Conservation (phyloP, 64 coral and sea anemone species). For the Montipora sp. region DNA sequence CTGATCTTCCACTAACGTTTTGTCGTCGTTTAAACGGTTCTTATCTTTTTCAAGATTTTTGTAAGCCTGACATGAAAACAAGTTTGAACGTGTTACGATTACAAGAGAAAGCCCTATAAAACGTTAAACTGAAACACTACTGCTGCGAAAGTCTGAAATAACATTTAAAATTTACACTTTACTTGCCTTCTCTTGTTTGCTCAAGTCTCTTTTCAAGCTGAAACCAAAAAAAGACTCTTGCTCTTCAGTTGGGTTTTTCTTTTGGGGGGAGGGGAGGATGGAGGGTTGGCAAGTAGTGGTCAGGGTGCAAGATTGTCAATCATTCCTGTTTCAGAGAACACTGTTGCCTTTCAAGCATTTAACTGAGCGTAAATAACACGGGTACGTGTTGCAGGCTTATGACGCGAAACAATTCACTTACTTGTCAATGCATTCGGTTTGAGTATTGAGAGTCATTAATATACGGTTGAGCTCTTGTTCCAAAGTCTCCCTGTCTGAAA, state of each 20-base stretch:
- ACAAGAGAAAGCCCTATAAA: background rate
- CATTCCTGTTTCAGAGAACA: background rate
- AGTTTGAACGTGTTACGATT: background rate
- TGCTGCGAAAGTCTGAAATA: background rate
- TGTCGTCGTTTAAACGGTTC: constrained; percentile 56
- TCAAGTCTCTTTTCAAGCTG: constrained; percentile 79
- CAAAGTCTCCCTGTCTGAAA: constrained; percentile 77
- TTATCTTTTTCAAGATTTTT: constrained; percentile 84
- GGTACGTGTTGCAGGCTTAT: background rate
- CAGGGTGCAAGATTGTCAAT: background rate
- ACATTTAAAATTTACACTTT: background rate
- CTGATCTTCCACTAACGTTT: constrained; percentile 51
- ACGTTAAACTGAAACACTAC: background rate
- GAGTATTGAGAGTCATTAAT: constrained; percentile 67
- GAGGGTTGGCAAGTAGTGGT: too few relatives aligned
- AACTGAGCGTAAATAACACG: too few relatives aligned
- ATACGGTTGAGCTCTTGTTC: constrained; percentile 84
- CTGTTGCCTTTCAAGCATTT: too few relatives aligned
- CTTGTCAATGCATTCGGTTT: constrained; percentile 81
- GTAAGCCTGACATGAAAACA: constrained; percentile 26
- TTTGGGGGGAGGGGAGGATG: background rate
- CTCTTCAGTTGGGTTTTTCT: background rate
- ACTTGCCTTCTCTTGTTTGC: constrained; percentile 72
- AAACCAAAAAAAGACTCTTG: background rate
- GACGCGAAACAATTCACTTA: constrained; percentile 11